These are phyloP conservation scores for Oreochromis spilurus DNA, from an alignment of 2,113 vertebrate species.

Conservation along the genomic window DNA sequence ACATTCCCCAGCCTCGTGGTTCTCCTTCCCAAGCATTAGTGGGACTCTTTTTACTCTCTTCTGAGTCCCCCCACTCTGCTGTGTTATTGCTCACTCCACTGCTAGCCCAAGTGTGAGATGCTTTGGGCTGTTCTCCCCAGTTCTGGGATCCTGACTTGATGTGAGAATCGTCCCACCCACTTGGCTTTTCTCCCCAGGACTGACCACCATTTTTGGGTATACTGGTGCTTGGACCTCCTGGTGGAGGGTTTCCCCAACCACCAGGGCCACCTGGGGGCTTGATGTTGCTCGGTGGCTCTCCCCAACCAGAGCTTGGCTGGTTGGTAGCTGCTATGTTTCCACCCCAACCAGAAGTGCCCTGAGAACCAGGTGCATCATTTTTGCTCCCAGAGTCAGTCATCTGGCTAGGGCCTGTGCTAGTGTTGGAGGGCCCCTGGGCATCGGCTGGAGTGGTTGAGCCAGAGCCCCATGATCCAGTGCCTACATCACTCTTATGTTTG, in stretches of 20 bases:
- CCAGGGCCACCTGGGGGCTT: constrained; percentile 81
- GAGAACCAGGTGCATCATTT: constrained; percentile 86
- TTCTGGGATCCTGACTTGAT: constrained; percentile 85
- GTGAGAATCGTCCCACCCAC: constrained; percentile 87
- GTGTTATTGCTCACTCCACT: constrained; percentile 61
- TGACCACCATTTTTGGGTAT: constrained; percentile 87
- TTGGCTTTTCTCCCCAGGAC: constrained; percentile 88
- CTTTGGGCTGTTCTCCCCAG: constrained; percentile 85
- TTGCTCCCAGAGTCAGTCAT: constrained; percentile 85
- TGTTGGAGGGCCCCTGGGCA: constrained; percentile 49
- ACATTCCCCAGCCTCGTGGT: constrained; percentile 65
- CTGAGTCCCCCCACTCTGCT: constrained; percentile 71
- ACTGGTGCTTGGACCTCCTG: constrained; percentile 74
- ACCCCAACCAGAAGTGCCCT: constrained; percentile 90
- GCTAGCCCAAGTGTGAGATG: constrained; percentile 64
- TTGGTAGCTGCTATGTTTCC: constrained; percentile 68
- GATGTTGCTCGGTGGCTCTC: constrained; percentile 79
- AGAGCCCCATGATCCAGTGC: constrained; percentile 88
- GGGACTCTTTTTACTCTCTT: constrained; percentile 70
- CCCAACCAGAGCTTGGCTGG: constrained; percentile 71
- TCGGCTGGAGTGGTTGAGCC: constrained; percentile 59
- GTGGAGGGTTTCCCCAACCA: constrained; percentile 81
- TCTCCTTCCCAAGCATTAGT: constrained; percentile 80
- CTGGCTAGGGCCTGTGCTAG: constrained; percentile 69
- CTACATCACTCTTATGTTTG: constrained; percentile 84